Evolutionary conservation across 2,113 vertebrate species (phyloP), one percentile per base, ranked within the genome.

Genomic region (Zosterops japonicus): DNA sequence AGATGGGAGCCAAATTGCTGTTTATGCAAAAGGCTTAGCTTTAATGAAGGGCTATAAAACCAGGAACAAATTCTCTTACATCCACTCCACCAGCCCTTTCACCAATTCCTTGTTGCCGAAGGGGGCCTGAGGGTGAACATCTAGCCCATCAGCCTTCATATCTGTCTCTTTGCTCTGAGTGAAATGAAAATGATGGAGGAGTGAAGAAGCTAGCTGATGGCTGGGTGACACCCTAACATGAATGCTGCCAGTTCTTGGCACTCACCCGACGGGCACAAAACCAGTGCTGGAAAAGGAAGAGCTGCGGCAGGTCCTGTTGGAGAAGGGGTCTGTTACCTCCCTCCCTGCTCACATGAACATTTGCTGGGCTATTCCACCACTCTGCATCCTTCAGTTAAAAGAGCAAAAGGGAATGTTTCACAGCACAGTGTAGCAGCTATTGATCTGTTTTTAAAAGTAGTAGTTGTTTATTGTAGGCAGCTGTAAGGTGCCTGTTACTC

Each of bases 291-390:
- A 69, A 39, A 39, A 39, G 39, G 39, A 39, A 87, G 57, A 70
- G 39, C 74, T 74, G 59, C 35, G 55, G 19, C 35, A 4, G 2
- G 39, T n/a, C 29, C 33, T n/a, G n/a, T 47, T 28, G 29, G 28
- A 47, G 46, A 75, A 53, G 42, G 44, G 6, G 19, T 28, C 77
- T 92, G 24, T 69, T 59, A 33, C 46, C 11, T 75, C 22, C 35
- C 18, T 67, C 46, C 12, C n/a, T 6, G 2, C 4, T 2, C 69
- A 72, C 24, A 14, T 3, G 28, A 77, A 24, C 12, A 2, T 31
- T 76, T 0, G 0, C 57, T 57, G 36, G 19, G 55, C n/a, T 74
- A 3, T 65, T 52, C 57, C 3, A 3, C 41, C 1, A 7, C 17
- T 19, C 33, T 17, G 49, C 71, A 65, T 24, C 47, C 47, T 24